Conservation (phyloP, 2,113 vertebrate species). For the Hydropotes inermis region DNA sequence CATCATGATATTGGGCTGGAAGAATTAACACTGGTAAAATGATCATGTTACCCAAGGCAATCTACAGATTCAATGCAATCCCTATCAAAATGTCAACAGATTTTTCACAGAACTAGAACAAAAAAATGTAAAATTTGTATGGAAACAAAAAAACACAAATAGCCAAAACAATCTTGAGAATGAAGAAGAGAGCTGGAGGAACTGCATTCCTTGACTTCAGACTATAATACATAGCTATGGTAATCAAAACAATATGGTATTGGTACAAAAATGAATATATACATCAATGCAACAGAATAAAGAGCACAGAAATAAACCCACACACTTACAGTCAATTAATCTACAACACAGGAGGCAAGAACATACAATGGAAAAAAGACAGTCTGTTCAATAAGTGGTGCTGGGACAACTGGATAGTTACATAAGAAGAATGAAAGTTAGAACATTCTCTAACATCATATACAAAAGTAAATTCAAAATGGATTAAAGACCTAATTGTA, state of each 20-base stretch:
- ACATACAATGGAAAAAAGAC: neutral
- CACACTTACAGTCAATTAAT: neutral
- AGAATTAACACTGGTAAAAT: neutral
- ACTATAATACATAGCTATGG: neutral
- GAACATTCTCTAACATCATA: neutral
- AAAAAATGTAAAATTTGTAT: neutral
- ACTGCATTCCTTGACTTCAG: neutral
- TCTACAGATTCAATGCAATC: neutral
- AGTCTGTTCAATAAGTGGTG: neutral
- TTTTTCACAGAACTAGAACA: neutral
- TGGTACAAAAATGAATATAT: neutral
- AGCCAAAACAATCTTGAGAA: neutral
- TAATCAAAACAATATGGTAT: neutral
- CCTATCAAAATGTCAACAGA: neutral
- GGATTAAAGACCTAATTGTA: neutral
- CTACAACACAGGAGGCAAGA: neutral
- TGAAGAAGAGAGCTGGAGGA: neutral
- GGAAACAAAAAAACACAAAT: neutral
- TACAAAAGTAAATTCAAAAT: neutral
- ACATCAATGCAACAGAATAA: neutral
- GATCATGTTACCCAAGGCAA: neutral
- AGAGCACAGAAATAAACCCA: neutral
- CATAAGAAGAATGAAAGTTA: neutral
- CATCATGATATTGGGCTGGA: neutral
- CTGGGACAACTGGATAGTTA: neutral